A percentile compares a stretch with the other conserved stretches of the same genome.
Conservation (phyloP, 2,888 invertebrate species). For the Noctua pronuba region DNA sequence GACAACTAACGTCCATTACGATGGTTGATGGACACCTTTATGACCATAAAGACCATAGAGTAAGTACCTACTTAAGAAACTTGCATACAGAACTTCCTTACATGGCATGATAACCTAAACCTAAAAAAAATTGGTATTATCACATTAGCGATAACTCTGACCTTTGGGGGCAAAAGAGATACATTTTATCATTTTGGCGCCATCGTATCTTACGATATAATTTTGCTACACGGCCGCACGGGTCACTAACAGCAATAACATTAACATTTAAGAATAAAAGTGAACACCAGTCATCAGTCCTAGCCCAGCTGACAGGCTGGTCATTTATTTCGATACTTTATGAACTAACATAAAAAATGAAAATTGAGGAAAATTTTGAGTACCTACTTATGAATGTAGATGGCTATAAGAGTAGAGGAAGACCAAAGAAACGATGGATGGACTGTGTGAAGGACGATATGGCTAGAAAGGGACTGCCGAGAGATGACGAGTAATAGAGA, state of each 20-base stretch:
- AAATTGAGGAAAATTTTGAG: too few relatives aligned
- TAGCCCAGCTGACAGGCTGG: neutral
- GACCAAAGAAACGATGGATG: too few relatives aligned
- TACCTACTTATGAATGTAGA: too few relatives aligned
- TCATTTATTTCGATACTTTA: neutral
- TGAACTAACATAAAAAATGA: too few relatives aligned
- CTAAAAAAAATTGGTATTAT: neutral
- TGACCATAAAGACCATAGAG: neutral
- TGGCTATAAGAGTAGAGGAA: too few relatives aligned
- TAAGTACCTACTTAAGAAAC: neutral
- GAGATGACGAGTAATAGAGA: too few relatives aligned
- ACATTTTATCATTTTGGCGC: neutral
- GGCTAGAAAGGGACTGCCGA: too few relatives aligned
- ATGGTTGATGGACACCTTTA: neutral
- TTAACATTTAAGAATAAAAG: neutral
- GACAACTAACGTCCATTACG: neutral
- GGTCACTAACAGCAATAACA: neutral
- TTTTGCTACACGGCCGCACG: too few relatives aligned
- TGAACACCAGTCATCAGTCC: neutral
- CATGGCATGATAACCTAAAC: constrained; percentile 4
- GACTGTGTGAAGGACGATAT: too few relatives aligned
- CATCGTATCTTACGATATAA: neutral
- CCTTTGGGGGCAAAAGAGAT: constrained; percentile 5
- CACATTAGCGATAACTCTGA: constrained; percentile 5
- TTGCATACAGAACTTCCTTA: constrained; percentile 3